Evolutionary conservation across 2,888 invertebrate genomes (phyloP).

Genomic region (Odontocolon sp.): DNA sequence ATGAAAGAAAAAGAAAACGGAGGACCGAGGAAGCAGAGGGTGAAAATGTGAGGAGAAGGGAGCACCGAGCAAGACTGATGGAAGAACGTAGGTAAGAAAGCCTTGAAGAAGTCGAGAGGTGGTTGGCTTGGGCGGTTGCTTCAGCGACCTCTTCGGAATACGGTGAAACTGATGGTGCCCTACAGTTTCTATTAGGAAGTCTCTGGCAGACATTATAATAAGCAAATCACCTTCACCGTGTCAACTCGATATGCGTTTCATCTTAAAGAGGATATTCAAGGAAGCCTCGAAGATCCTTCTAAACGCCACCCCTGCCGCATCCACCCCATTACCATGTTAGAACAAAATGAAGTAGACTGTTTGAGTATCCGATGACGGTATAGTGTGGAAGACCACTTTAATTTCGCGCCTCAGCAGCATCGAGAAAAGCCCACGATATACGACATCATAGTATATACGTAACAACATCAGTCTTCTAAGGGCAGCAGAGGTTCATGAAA

Average conservation of each 20-base stretch:
- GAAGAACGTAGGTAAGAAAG: constrained; percentile 59
- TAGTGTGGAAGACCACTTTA: background rate
- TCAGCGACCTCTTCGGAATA: no score
- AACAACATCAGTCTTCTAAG: no score
- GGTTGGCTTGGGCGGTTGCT: constrained; percentile 14
- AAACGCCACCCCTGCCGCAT: background rate
- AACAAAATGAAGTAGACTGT: background rate
- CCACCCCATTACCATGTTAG: background rate
- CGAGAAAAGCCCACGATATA: no score
- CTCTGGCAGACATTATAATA: no score
- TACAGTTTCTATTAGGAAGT: no score
- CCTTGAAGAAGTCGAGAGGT: constrained; percentile 46
- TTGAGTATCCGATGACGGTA: background rate
- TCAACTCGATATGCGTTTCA: constrained; percentile 5
- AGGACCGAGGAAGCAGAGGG: constrained; percentile 16
- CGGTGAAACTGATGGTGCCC: no score
- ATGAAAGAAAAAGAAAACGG: constrained; percentile 9
- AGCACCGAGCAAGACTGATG: constrained; percentile 60
- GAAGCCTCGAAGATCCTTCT: background rate
- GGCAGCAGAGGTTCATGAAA: no score
- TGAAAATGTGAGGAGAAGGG: constrained; percentile 27
- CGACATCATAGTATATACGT: no score
- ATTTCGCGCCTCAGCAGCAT: constrained; percentile 15
- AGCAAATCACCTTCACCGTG: constrained; percentile 16
- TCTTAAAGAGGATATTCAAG: constrained; percentile 25